A percentile compares a stretch with the other conserved stretches of the same genome.
Evolutionary conservation across 2,888 invertebrate species (phyloP).

Genomic region (Lathronympha strigana): DNA sequence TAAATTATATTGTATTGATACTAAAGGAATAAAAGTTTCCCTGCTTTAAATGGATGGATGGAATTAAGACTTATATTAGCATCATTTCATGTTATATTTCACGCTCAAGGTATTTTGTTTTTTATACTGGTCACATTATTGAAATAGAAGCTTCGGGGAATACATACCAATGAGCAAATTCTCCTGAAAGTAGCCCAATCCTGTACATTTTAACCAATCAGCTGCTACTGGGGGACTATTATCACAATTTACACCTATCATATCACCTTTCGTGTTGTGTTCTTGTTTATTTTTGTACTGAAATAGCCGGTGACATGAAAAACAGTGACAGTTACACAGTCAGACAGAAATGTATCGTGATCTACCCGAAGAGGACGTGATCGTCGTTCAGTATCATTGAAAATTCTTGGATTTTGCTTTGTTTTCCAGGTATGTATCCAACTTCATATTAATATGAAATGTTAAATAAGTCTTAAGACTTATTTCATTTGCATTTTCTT

Average conservation of each 20-base stretch:
- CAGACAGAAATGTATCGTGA: background rate
- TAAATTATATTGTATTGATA: too few species aligned
- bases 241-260: constrained; percentile 18
- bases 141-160: constrained; percentile 1
- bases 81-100: background rate
- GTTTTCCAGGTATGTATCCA: constrained; percentile 1
- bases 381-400: background rate
- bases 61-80: too few species aligned
- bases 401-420: background rate
- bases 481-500: too few species aligned
- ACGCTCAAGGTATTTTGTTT: background rate
- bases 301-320: background rate
- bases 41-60: too few species aligned
- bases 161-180: background rate
- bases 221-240: background rate
- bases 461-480: too few species aligned
- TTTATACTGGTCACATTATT: constrained; percentile 7
- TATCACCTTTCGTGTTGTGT: background rate
- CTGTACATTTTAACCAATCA: constrained; percentile 21
- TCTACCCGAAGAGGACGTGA: constrained; percentile 3
- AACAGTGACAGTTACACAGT: too few species aligned
- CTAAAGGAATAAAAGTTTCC: too few species aligned
- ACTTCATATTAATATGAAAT: background rate
- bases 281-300: background rate
- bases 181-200: background rate